phyloP scores from a whole-genome alignment of 2,888 invertebrate species.

The Oscheius onirici region DNA sequence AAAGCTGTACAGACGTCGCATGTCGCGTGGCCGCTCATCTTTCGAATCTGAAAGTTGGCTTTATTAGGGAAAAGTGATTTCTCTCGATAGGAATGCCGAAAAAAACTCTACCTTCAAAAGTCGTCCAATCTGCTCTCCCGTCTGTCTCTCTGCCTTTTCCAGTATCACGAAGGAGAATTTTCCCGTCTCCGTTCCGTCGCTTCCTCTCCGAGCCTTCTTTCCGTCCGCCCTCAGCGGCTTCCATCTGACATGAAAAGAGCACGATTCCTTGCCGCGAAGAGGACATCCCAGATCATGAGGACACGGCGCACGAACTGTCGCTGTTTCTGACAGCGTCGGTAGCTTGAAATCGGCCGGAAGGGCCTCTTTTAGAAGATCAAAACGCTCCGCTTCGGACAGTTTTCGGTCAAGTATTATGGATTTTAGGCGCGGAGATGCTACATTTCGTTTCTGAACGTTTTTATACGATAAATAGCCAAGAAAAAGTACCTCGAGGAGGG shows the following conservation, averaged over 20 bases:
- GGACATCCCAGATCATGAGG: constrained; percentile 86
- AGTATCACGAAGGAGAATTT: constrained; percentile 84
- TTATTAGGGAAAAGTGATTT: background rate
- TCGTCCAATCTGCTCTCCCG: constrained; percentile 36
- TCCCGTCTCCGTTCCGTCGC: constrained; percentile 75
- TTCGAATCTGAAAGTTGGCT: constrained; percentile 39
- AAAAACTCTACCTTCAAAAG: constrained; percentile 37
- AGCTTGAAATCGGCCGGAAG: constrained; percentile 38
- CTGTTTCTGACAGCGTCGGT: constrained; percentile 64
- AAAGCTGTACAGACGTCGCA: constrained; percentile 65
- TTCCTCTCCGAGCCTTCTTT: constrained; percentile 50
- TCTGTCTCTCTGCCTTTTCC: constrained; percentile 78
- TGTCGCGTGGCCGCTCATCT: constrained; percentile 55
- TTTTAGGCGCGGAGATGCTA: background rate
- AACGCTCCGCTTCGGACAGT: constrained; percentile 60
- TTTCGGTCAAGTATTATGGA: constrained; percentile 48
- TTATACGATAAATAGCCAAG: background rate
- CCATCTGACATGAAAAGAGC: constrained; percentile 58
- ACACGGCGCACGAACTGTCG: constrained; percentile 77
- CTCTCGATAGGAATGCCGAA: background rate
- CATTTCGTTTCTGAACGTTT: background rate
- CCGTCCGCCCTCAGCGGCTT: constrained; percentile 64
- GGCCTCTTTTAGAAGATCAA: constrained; percentile 54
- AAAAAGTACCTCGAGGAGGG: constrained; percentile 5
- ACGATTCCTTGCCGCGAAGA: constrained; percentile 36